Base-by-base conservation (phyloP, 1,140 invertebrate species). In the Whitmania pigra region DNA sequence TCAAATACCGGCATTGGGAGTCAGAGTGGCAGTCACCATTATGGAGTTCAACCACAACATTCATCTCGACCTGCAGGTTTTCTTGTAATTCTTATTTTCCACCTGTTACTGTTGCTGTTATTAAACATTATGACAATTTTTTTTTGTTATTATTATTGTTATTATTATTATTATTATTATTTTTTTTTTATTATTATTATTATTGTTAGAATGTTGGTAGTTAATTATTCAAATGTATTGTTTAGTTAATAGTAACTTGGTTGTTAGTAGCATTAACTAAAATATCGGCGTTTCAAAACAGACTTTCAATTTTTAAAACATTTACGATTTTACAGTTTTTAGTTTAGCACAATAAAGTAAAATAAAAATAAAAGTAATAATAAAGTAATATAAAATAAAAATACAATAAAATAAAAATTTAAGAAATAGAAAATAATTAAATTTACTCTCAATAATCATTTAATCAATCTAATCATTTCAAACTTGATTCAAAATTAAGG, bases 1-100 rank as follows among this genome's bases (percentile, higher is more conserved):
- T 79, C 96, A 97, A 83, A 87, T 95, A 49, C 85, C 94, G 53
- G 90, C 93, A 0, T 84, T 96, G 43, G 88, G 93, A 43, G 31
- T 73, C 27, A 68, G 73, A 22, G 55, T 67, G 25, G 25, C 66
- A 17, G 43, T 49, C 43, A 49, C 43, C 43, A 15, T 49, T 17
- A 49, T 49, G 43, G 43, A 49, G 15, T 49, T 49, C 43, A 49
- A 49, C 43, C 9, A 49, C 43, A 11, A 49, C 43, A 49, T 49
- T 11, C 43, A 49, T 49, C 43, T 49, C 43, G 15, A 49, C 9
- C 43, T 49, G 2, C 15, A 49, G 43, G 57, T 63, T 63, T 17
- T 63, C 9, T 63, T 57, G 54, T 9, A 57, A n/a, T 20, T 57
- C 25, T 57, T 20, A n/a, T 57, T 57, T 20, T 9, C 5, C 25